A percentile compares a stretch with the other conserved stretches of the same genome.
phyloP scores from a whole-genome alignment of 2,113 vertebrate species.

The Asarcornis scutulata region DNA sequence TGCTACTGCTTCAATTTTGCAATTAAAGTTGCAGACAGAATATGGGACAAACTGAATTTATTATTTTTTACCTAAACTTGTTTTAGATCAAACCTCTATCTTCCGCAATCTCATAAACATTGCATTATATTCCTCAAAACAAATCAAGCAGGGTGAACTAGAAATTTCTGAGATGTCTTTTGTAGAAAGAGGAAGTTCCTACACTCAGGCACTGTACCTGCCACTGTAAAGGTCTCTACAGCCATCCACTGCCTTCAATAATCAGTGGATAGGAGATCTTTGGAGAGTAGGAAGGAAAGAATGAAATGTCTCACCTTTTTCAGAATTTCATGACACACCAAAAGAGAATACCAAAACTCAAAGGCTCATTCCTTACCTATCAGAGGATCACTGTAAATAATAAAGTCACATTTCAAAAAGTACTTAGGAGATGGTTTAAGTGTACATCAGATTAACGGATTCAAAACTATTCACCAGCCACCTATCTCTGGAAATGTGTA shows the following conservation, averaged over 20 bases:
- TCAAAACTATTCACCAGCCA: background rate
- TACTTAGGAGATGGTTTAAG: background rate
- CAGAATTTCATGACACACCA: background rate
- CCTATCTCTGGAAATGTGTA: rapidly evolving
- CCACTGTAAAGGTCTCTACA: background rate
- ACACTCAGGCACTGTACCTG: background rate
- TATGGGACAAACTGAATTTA: background rate
- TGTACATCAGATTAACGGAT: background rate
- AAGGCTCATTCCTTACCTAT: background rate
- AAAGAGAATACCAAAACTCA: background rate
- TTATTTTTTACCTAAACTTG: background rate
- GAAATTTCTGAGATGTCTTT: background rate
- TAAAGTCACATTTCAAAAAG: background rate
- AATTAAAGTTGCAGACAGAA: background rate
- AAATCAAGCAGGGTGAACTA: background rate
- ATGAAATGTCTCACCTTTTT: background rate
- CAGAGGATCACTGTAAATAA: background rate
- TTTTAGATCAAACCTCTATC: background rate
- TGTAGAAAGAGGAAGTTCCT: background rate
- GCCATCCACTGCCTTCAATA: background rate
- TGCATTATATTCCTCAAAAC: background rate
- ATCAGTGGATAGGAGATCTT: background rate
- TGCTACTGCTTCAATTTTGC: background rate
- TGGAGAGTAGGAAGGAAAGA: background rate
- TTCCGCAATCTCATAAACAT: background rate